Base-by-base conservation (phyloP, 2,113 vertebrate species). In the Pipra filicauda region DNA sequence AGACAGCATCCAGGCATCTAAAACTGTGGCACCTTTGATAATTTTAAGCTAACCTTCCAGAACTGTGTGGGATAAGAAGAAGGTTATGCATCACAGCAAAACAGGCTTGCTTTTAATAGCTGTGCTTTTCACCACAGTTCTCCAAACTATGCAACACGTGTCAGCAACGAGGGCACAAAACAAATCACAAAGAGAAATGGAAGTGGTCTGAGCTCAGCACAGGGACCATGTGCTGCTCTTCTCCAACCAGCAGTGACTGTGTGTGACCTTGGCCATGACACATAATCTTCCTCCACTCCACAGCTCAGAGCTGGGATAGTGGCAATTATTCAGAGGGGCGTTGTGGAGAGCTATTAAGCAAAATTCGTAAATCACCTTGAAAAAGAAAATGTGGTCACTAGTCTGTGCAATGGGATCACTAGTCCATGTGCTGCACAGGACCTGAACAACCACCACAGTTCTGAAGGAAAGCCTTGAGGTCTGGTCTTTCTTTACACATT, bases 101-200 rank as follows among this genome's bases (percentile, higher is more conserved):
- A 80, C 35, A 24, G 59, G 71, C 43, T 85, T 83, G 74, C 94
- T 95, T 96, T 97, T 93, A 96, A 95, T 94, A 96, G 88, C 75
- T 94, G 74, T 48, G 48, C 91, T 95, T 92, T 81, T 69, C 62
- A 89, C 33, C 84, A 64, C 81, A 73, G 81, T 58, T 95, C 87
- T 91, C 57, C 83, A 44, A 74, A 73, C 89, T 70, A 15, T 6
- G 33, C 87, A 94, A 96, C 91, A 96, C 16, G 41, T 93, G 87
- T 79, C 89, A 93, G 66, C 64, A 76, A 18, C 1, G 5, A 84
- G 89, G 78, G 78, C 85, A 89, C 58, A 39, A 51, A 85, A 75
- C 26, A 23, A 23, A 85, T 20, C 66, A 65, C 49, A 33, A 58
- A 37, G 64, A 54, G 71, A 74, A 73, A 72, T 17, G 51, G 54